Evolutionary conservation across 2,888 invertebrate species (phyloP).

Genomic region (Calameuta filiformis): DNA sequence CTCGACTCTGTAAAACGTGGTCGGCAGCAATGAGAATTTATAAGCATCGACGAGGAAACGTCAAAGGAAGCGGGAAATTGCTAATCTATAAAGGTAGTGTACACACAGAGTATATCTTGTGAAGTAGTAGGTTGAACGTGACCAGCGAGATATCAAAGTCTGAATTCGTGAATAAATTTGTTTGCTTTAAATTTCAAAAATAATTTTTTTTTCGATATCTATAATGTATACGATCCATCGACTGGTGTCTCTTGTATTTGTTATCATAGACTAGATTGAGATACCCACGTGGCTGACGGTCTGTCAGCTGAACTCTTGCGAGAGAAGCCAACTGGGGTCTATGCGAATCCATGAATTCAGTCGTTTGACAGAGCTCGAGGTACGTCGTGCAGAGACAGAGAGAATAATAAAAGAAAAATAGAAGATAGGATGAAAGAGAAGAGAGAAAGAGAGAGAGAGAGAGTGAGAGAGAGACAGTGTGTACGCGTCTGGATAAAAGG

Average conservation of each 20-base stretch:
- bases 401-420: constrained; percentile 20
- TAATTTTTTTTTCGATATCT: constrained; percentile 8
- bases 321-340: neutral
- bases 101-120: constrained; percentile 19
- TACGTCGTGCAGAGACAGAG: constrained; percentile 2
- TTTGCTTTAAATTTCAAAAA: neutral
- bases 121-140: constrained; percentile 12
- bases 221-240: neutral
- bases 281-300: too few relatives aligned
- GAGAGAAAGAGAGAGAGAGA: constrained; percentile 8
- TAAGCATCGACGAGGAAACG: constrained; percentile 8
- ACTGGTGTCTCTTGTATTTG: neutral
- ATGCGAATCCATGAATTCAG: constrained; percentile 27
- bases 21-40: constrained; percentile 15
- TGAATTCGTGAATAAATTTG: constrained; percentile 3
- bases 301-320: too few relatives aligned
- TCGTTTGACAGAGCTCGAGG: constrained; percentile 17
- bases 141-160: constrained; percentile 21
- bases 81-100: constrained; percentile 15
- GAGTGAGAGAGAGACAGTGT: constrained; percentile 29
- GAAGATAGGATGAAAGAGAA: constrained; percentile 22
- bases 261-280: too few relatives aligned
- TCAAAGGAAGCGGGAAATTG: constrained; percentile 10
- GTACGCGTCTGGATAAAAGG: constrained; percentile 15
- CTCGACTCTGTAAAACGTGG: constrained; percentile 58